Percentiles rank a stretch among this genome's conserved stretches.
phyloP scores from a whole-genome alignment of 2,888 invertebrate genomes.

The Drosophila phalerata region DNA sequence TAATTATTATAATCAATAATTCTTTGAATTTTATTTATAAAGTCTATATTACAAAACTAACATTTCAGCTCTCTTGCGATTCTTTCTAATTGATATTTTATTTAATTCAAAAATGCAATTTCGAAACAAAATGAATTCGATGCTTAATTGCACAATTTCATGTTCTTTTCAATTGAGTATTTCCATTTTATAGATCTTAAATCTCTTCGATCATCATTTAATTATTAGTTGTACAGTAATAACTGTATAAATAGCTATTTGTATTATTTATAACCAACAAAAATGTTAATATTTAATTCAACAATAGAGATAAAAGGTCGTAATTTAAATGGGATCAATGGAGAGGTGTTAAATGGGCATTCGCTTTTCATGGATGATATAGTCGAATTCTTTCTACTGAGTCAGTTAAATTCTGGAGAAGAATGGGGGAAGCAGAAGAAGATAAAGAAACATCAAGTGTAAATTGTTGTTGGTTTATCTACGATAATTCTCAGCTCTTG shows the following conservation, averaged over 20 bases:
- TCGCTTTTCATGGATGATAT: slow-evolving; percentile 29
- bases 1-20: neutral
- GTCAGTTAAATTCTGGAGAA: slow-evolving; percentile 8
- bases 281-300: slow-evolving; percentile 33
- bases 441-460: slow-evolving; percentile 3
- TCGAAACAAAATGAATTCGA: neutral
- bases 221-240: slow-evolving; percentile 8
- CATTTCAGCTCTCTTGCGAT: neutral
- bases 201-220: neutral
- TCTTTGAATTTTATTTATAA: neutral
- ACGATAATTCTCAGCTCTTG: slow-evolving; percentile 17
- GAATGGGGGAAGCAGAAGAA: neutral
- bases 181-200: neutral
- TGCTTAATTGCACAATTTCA: neutral
- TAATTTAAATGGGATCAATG: slow-evolving; percentile 46
- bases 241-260: neutral
- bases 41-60: neutral
- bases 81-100: neutral
- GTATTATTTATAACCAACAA: slow-evolving; percentile 4
- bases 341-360: slow-evolving; percentile 67
- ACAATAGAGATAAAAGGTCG: slow-evolving; percentile 34
- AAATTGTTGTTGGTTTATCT: slow-evolving; percentile 20
- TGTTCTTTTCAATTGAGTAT: slow-evolving; percentile 1
- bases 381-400: slow-evolving; percentile 30
- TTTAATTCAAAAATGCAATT: neutral